phyloP scores from a whole-genome alignment of 2,888 invertebrate species.

The Agapostemon virescens region DNA sequence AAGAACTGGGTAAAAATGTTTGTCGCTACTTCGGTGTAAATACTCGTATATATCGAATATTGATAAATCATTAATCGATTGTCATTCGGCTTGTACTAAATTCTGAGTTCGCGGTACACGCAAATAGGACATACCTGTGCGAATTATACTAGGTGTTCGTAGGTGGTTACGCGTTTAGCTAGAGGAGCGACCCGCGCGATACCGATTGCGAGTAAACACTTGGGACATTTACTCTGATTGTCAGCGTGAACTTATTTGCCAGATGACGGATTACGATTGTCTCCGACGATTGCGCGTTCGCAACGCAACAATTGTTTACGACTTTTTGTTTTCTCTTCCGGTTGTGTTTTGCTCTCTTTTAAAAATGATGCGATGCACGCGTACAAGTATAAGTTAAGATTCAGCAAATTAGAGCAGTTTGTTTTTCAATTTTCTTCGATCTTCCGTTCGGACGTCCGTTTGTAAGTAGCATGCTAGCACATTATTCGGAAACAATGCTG shows the following conservation, averaged over 20 bases:
- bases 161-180: neutral
- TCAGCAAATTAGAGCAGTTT: neutral
- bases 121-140: neutral
- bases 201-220: no score
- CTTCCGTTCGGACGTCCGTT: no score
- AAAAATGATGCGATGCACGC: no score
- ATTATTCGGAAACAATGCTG: neutral
- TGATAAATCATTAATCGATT: conserved; percentile 30
- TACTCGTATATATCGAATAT: neutral
- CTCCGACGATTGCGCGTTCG: neutral
- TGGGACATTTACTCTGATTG: neutral
- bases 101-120: neutral
- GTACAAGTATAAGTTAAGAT: neutral
- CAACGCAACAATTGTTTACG: neutral
- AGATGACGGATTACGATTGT: neutral
- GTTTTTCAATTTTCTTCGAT: neutral
- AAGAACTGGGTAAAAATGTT: neutral
- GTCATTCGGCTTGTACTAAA: conserved; percentile 18
- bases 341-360: neutral
- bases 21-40: neutral
- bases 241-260: neutral
- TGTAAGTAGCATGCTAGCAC: neutral
- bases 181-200: neutral
- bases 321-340: neutral
- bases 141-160: neutral